phyloP scores from a whole-genome alignment of 2,888 invertebrate species.

The Dynastes maya region DNA sequence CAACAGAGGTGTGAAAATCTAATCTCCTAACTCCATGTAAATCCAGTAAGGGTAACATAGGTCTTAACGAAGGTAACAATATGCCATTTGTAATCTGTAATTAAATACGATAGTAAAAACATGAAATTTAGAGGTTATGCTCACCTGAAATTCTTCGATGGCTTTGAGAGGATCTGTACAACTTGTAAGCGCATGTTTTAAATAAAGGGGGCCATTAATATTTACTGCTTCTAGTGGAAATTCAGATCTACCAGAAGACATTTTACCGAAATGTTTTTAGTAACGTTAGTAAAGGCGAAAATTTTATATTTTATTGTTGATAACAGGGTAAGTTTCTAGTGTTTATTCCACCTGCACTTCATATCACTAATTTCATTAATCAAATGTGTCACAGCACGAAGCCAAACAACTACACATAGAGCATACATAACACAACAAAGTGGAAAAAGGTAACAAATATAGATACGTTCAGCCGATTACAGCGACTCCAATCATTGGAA shows the following conservation, averaged over 20 bases:
- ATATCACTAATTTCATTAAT: too few relatives aligned
- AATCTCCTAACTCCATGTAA: conserved; percentile 92
- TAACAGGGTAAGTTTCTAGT: too few relatives aligned
- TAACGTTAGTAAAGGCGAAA: too few relatives aligned
- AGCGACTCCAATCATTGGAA: too few relatives aligned
- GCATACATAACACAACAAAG: too few relatives aligned
- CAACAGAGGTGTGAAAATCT: conserved; percentile 95
- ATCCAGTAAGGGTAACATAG: conserved; percentile 95
- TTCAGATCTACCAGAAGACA: conserved; percentile 60
- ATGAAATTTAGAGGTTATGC: conserved; percentile 24
- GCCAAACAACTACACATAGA: too few relatives aligned
- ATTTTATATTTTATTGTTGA: not conserved
- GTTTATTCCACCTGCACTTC: too few relatives aligned
- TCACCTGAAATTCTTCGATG: conserved; percentile 97
- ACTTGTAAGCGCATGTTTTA: conserved; percentile 90
- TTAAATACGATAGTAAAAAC: conserved; percentile 4
- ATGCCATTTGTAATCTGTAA: conserved; percentile 90
- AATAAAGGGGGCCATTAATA: conserved; percentile 69
- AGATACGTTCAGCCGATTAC: too few relatives aligned
- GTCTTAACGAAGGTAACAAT: conserved; percentile 90
- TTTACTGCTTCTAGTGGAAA: conserved; percentile 69
- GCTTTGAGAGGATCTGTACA: conserved; percentile 97
- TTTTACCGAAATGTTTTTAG: conserved; percentile 38
- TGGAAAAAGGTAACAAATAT: too few relatives aligned
- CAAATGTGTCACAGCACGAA: too few relatives aligned